These are phyloP conservation scores for Chrysemys picta DNA, from an alignment of 2,113 vertebrate species.

Conservation along the genomic window DNA sequence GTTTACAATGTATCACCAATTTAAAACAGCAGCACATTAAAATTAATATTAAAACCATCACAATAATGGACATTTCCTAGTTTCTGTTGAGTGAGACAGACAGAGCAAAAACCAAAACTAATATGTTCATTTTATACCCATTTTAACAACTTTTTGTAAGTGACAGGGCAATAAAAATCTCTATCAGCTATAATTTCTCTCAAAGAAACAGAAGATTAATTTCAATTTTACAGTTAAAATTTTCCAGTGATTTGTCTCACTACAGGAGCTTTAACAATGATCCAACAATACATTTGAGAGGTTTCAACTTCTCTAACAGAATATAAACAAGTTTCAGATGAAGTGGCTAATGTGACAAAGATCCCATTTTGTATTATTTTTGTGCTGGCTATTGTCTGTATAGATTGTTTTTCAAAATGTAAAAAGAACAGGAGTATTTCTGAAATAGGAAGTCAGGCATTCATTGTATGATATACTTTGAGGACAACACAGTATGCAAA, in stretches of 20 bases:
- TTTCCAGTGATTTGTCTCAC: neutral
- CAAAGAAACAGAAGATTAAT: neutral
- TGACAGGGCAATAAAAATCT: neutral
- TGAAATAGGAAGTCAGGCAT: neutral
- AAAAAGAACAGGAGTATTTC: neutral
- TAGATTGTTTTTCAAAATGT: neutral
- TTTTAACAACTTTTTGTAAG: neutral
- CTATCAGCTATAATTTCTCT: neutral
- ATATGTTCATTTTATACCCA: neutral
- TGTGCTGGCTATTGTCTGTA: neutral
- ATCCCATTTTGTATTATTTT: neutral
- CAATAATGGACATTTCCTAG: neutral
- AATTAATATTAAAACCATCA: neutral
- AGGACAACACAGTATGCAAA: neutral
- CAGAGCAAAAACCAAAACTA: neutral
- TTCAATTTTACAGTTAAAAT: neutral
- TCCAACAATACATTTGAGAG: neutral
- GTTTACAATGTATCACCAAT: neutral
- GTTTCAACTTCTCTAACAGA: neutral
- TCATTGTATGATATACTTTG: neutral
- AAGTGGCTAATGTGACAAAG: neutral
- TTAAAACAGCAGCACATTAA: neutral
- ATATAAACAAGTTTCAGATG: neutral
- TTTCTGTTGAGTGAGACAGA: neutral
- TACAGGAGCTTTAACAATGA: neutral